Conservation (phyloP, 2,113 vertebrate genomes). For the Columbina picui region DNA sequence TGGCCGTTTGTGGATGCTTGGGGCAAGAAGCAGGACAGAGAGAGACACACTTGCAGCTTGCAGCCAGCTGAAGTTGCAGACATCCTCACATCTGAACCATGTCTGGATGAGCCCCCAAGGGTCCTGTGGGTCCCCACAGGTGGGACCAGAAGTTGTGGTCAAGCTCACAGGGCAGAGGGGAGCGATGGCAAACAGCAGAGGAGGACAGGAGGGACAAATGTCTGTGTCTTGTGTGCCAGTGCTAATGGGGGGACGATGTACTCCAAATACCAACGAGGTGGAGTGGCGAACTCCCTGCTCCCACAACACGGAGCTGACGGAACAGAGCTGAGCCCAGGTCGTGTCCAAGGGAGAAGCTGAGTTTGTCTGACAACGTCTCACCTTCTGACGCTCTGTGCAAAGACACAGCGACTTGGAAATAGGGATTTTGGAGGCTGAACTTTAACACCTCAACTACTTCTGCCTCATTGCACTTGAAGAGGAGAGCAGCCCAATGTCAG, state of each 20-base stretch:
- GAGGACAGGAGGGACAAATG: neutral
- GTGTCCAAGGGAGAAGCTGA: neutral
- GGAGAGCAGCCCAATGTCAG: neutral
- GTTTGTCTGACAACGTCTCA: neutral
- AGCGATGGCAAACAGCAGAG: neutral
- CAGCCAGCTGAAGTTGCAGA: neutral
- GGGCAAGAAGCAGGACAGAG: neutral
- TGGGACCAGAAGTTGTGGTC: neutral
- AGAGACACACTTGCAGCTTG: fast-evolving
- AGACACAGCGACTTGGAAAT: neutral
- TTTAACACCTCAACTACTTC: neutral
- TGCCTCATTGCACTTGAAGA: neutral
- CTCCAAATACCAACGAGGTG: neutral
- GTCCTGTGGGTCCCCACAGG: neutral
- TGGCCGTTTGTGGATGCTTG: fast-evolving
- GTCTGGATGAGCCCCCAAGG: neutral
- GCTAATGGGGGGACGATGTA: neutral
- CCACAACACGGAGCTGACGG: neutral
- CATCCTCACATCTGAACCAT: fast-evolving
- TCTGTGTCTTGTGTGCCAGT: neutral
- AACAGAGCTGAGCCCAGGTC: neutral
- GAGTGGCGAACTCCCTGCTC: neutral
- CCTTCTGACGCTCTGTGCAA: neutral
- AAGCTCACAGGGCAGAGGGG: neutral
- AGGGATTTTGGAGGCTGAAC: neutral